A percentile compares a stretch with the other conserved stretches of the same genome.
Conservation (phyloP, 2,888 invertebrate genomes). For the Pammene aurita region DNA sequence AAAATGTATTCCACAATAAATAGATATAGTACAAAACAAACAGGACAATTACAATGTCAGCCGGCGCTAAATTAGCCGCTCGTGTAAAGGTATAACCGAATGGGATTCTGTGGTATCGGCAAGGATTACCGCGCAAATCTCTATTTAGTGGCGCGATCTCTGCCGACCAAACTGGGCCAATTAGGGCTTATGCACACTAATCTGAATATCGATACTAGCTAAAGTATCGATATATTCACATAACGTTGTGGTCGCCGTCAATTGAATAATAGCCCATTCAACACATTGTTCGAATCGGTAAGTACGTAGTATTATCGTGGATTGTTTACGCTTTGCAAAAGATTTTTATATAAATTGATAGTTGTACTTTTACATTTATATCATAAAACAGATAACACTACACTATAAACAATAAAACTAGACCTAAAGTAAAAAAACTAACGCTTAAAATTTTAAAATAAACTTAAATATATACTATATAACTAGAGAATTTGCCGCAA, state of each 20-base stretch:
- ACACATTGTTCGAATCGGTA: slow-evolving; percentile 27
- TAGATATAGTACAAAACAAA: too few species aligned
- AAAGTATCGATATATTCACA: slow-evolving; percentile 3
- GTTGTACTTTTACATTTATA: too few species aligned
- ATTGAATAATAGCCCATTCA: slow-evolving; percentile 25
- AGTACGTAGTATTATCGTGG: background rate
- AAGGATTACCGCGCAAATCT: slow-evolving; percentile 77
- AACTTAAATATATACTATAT: too few species aligned
- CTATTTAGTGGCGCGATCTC: slow-evolving; percentile 76
- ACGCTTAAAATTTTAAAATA: too few species aligned
- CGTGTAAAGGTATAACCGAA: slow-evolving; percentile 67
- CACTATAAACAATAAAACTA: too few species aligned
- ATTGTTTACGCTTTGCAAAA: background rate
- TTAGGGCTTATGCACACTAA: slow-evolving; percentile 75
- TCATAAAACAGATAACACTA: too few species aligned
- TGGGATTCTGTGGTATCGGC: slow-evolving; percentile 69
- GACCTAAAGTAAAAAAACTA: too few species aligned
- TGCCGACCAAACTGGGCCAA: slow-evolving; percentile 74
- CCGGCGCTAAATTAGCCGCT: slow-evolving; percentile 57
- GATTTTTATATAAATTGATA: too few species aligned
- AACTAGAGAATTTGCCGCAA: too few species aligned
- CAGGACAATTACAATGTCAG: slow-evolving; percentile 45
- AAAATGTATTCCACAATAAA: background rate
- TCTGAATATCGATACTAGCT: slow-evolving; percentile 60
- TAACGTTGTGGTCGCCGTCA: slow-evolving; percentile 14